A percentile compares a stretch with the other conserved stretches of the same genome.
Evolutionary conservation across 2,888 invertebrate genomes (phyloP).

Genomic region (Pocota personata): DNA sequence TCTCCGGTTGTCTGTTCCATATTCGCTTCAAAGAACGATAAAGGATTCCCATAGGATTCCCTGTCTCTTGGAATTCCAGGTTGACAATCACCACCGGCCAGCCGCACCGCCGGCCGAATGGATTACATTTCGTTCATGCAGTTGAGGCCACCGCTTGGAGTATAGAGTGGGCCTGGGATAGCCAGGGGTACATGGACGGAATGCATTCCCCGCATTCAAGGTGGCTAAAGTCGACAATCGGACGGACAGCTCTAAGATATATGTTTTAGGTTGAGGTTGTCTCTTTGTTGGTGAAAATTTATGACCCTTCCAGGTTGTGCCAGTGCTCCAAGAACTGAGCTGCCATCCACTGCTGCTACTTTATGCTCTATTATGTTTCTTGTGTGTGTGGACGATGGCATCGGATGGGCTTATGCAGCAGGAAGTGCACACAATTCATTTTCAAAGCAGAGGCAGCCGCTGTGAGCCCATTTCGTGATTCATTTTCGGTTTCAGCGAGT

Average conservation of each 20-base stretch:
- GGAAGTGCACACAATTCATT: constrained; percentile 37
- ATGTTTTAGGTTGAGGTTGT: constrained; percentile 70
- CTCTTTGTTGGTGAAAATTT: constrained; percentile 72
- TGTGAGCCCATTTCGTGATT: constrained; percentile 34
- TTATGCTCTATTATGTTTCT: constrained; percentile 69
- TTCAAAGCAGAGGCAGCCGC: neutral
- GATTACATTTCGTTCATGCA: constrained; percentile 41
- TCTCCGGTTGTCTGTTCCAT: constrained; percentile 73
- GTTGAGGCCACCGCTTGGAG: neutral
- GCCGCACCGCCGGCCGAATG: constrained; percentile 18
- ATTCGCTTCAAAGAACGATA: constrained; percentile 57
- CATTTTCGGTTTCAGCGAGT: constrained; percentile 42
- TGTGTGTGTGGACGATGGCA: constrained; percentile 22
- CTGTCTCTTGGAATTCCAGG: constrained; percentile 53
- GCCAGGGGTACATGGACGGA: constrained; percentile 6
- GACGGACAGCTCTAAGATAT: constrained; percentile 71
- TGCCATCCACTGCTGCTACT: constrained; percentile 41
- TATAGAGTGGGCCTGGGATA: constrained; percentile 18
- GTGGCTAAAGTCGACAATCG: constrained; percentile 72
- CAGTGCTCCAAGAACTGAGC: constrained; percentile 32
- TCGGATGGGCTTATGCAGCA: neutral
- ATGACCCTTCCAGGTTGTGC: constrained; percentile 62
- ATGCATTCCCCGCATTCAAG: constrained; percentile 57
- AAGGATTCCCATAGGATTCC: constrained; percentile 69
- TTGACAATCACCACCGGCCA: constrained; percentile 42